Evolutionary conservation across 2,888 invertebrate genomes (phyloP).

Genomic region (Tyria jacobaeae): DNA sequence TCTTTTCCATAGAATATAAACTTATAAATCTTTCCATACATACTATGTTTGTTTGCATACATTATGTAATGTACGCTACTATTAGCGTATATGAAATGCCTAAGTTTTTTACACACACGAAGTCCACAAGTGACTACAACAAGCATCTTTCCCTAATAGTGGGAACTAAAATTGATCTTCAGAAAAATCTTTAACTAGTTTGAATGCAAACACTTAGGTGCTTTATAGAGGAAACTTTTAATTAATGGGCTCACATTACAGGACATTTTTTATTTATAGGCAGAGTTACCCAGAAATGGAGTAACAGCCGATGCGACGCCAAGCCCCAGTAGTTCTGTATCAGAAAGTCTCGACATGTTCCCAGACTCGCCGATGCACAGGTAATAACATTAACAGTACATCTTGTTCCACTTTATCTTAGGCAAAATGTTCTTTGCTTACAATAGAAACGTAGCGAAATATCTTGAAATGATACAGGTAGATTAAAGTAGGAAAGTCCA

Average conservation of each 20-base stretch:
- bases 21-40: background rate
- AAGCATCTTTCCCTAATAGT: background rate
- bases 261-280: constrained; percentile 59
- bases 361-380: constrained; percentile 96
- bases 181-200: background rate
- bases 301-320: constrained; percentile 91
- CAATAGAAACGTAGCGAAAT: constrained; percentile 54
- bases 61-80: too few species aligned
- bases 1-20: too few species aligned
- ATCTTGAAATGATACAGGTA: constrained; percentile 54
- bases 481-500: constrained; percentile 62
- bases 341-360: constrained; percentile 95
- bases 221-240: background rate
- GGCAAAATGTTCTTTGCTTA: constrained; percentile 49
- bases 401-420: constrained; percentile 28
- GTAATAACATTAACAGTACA: constrained; percentile 62
- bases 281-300: constrained; percentile 86
- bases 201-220: background rate
- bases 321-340: constrained; percentile 95
- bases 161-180: background rate
- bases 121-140: background rate
- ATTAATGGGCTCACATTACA: constrained; percentile 5
- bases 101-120: too few species aligned
- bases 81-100: too few species aligned
- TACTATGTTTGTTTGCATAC: too few species aligned